Evolutionary conservation across 1,140 invertebrate species (phyloP), one percentile per base, ranked within the genome.

Genomic region (Tetramorium parvispinum): DNA sequence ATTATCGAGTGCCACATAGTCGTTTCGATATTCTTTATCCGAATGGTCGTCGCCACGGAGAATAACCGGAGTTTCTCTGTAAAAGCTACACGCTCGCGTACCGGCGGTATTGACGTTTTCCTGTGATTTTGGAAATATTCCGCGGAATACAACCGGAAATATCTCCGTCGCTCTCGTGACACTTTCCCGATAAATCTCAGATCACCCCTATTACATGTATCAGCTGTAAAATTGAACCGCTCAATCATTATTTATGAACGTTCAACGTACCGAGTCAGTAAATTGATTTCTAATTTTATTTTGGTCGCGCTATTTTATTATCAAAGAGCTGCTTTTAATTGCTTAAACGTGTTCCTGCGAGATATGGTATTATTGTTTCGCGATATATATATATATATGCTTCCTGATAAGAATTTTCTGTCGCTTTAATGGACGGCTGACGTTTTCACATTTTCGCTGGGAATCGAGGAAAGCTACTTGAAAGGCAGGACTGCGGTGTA

Each of bases 141-240:
- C 21, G 40, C 16, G 24, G 18, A 11, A 78, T 32, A 37, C 16
- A 65, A 65, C 18, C 4, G 76, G 59, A 78, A 78, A 78, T 65
- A 66, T 46, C 59, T 65, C 3, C 24, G 59, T 49, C 37, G 18
- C 32, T 49, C 32, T 49, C 24, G 40, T 66, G 76, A 65, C 76
- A 65, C 4, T 65, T 65, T n/a, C 46, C 27, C 59, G n/a, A 78
- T 78, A 65, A 65, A 78, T 78, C n/a, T 61, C 76, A 43, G 8
- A 76, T 76, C 16, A 76, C 16, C n/a, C 21, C 11, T 21, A 8
- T 49, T 78, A 65, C 43, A 21, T 24, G 18, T 65, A 13, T 32
- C 57, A 43, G 24, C 24, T 32, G 18, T n/a, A 40, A 32, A 78
- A 78, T 65, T 78, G 40, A 78, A 21, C 32, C 7, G 7, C 24